Percentiles rank a stretch among this genome's conserved stretches.
Evolutionary conservation across 2,888 invertebrate genomes (phyloP).

Genomic region (Microctonus hyperodae): DNA sequence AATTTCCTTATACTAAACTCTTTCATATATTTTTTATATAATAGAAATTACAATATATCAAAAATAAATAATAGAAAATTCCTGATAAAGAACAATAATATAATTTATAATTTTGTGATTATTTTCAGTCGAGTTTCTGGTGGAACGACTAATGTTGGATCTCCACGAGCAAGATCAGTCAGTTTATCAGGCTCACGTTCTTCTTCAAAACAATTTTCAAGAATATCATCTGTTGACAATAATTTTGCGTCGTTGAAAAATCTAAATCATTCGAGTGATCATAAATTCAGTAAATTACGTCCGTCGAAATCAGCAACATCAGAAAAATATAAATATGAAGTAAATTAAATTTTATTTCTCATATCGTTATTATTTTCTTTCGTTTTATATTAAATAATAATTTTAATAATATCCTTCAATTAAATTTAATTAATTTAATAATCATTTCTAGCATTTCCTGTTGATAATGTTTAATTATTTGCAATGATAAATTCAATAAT

Average conservation of each 20-base stretch:
- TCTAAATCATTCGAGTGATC: slow-evolving; percentile 20
- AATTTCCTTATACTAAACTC: not conserved
- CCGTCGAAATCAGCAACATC: slow-evolving; percentile 41
- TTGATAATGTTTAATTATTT: too few species aligned
- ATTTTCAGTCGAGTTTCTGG: not conserved
- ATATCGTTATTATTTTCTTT: too few species aligned
- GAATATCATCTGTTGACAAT: slow-evolving; percentile 32
- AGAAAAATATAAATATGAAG: slow-evolving; percentile 38
- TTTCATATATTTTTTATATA: not conserved
- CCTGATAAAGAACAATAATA: not conserved
- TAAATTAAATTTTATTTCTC: slow-evolving; percentile 28
- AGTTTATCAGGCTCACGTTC: slow-evolving; percentile 42
- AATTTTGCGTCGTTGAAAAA: slow-evolving; percentile 27
- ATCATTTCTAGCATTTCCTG: too few species aligned
- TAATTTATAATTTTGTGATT: not conserved
- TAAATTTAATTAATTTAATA: too few species aligned
- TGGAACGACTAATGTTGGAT: slow-evolving; percentile 28
- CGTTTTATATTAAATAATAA: too few species aligned
- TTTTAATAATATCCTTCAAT: too few species aligned
- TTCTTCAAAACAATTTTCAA: slow-evolving; percentile 37
- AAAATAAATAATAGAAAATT: not conserved
- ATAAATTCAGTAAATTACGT: slow-evolving; percentile 33
- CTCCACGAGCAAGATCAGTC: slow-evolving; percentile 48
- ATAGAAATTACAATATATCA: too few species aligned
- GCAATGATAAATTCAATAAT: not conserved